phyloP scores from a whole-genome alignment of 1,140 invertebrate species.

The Hypothenemus hampei region DNA sequence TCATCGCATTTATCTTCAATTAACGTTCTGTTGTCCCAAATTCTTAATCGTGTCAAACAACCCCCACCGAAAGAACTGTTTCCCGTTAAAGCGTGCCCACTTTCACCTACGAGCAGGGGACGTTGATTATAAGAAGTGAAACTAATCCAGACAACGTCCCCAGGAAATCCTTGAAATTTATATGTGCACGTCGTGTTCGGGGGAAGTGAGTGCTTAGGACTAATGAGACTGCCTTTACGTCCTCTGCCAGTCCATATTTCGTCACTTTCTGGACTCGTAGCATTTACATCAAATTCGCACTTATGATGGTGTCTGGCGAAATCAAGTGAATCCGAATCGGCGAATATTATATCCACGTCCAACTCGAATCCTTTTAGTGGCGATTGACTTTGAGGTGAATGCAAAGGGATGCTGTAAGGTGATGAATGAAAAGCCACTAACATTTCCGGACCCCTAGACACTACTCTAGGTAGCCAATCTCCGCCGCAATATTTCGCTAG shows the following conservation, averaged over 20 bases:
- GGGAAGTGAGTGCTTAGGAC: slow-evolving; percentile 76
- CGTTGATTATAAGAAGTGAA: slow-evolving; percentile 77
- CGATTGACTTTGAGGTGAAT: slow-evolving; percentile 50
- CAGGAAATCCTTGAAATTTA: slow-evolving; percentile 70
- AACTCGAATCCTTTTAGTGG: slow-evolving; percentile 72
- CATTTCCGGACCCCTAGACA: slow-evolving; percentile 69
- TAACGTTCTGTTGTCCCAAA: slow-evolving; percentile 54
- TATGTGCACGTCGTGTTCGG: slow-evolving; percentile 82
- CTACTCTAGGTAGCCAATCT: slow-evolving; percentile 69
- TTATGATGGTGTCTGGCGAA: slow-evolving; percentile 56
- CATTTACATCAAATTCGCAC: slow-evolving; percentile 69
- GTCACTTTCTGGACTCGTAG: slow-evolving; percentile 55
- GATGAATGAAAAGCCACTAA: slow-evolving; percentile 81
- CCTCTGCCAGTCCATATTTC: slow-evolving; percentile 48
- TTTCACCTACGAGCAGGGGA: slow-evolving; percentile 53
- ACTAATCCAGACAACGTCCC: slow-evolving; percentile 81
- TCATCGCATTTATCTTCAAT: slow-evolving; percentile 63
- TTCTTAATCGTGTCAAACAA: slow-evolving; percentile 57
- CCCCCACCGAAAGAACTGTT: slow-evolving; percentile 40
- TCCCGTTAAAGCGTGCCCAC: slow-evolving; percentile 36
- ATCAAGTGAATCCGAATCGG: slow-evolving; percentile 73
- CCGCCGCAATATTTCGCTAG: slow-evolving; percentile 84
- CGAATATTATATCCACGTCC: slow-evolving; percentile 80
- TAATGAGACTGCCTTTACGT: slow-evolving; percentile 61
- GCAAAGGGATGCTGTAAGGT: slow-evolving; percentile 66